A percentile compares a stretch with the other conserved stretches of the same genome.
These are phyloP conservation scores for Drosophila malerkotliana DNA, from an alignment of 1,140 invertebrate species.

Conservation along the genomic window DNA sequence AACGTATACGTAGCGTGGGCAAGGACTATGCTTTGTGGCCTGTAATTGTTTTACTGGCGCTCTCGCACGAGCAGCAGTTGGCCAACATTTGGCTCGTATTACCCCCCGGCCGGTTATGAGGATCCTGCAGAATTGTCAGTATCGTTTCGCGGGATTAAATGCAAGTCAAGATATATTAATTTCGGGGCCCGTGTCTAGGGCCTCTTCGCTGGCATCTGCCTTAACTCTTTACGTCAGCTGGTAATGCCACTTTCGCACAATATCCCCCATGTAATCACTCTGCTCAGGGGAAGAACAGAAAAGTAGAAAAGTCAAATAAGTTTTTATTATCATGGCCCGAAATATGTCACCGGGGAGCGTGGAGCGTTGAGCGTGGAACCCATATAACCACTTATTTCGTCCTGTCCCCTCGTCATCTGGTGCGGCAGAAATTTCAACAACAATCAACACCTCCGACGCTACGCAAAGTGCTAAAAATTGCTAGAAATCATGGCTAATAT, in stretches of 20 bases:
- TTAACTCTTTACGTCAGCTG: constrained; percentile 17
- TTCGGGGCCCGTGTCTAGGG: constrained; percentile 7
- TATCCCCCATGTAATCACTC: constrained; percentile 41
- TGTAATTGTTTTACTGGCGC: constrained; percentile 72
- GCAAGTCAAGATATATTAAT: constrained; percentile 21
- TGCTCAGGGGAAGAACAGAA: constrained; percentile 4
- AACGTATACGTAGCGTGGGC: constrained; percentile 68
- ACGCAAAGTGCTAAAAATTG: constrained; percentile 75
- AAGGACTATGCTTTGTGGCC: constrained; percentile 63
- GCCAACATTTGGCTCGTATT: constrained; percentile 28
- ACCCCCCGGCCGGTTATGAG: constrained; percentile 24
- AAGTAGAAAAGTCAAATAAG: constrained; percentile 56
- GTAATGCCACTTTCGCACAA: constrained; percentile 26
- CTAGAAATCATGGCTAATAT: constrained; percentile 81
- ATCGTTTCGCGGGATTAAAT: constrained; percentile 18
- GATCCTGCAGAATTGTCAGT: constrained; percentile 28
- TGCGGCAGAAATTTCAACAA: constrained; percentile 66
- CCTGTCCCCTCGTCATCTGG: constrained; percentile 51
- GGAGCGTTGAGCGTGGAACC: neutral
- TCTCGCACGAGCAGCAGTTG: constrained; percentile 54
- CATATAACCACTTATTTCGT: constrained; percentile 33
- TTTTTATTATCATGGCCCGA: constrained; percentile 74
- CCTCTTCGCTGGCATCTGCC: neutral
- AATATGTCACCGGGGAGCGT: constrained; percentile 62
- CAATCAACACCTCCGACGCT: constrained; percentile 74